Evolutionary conservation across 2,113 vertebrate genomes (phyloP).

Genomic region (Lasiurus cinereus): DNA sequence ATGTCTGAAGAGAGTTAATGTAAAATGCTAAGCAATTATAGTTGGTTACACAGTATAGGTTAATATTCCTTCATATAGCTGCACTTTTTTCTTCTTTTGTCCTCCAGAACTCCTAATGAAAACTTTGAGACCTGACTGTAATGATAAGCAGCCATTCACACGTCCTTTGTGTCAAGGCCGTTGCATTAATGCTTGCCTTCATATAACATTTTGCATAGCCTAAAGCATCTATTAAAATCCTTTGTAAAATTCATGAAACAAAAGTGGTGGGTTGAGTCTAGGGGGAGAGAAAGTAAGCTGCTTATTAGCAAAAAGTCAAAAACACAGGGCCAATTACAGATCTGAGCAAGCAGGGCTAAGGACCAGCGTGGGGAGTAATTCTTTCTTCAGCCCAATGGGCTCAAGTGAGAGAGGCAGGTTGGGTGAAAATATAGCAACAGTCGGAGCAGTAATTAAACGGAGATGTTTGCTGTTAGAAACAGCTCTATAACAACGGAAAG

Average conservation of each 20-base stretch:
- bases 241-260: constrained; percentile 99
- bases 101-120: constrained; percentile 98
- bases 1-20: constrained; percentile 93
- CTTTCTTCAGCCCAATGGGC: constrained; percentile 96
- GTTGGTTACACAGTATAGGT: constrained; percentile 97
- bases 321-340: constrained; percentile 99
- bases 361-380: constrained; percentile 98
- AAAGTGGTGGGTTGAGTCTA: constrained; percentile 99
- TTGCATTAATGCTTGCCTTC: constrained; percentile 96
- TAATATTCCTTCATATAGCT: constrained; percentile 98
- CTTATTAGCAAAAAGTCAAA: constrained; percentile 99
- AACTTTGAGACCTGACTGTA: constrained; percentile 98
- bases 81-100: constrained; percentile 92
- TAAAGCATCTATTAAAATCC: constrained; percentile 99
- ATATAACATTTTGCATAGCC: constrained; percentile 99
- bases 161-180: constrained; percentile 95
- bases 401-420: constrained; percentile 93
- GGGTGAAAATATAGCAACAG: constrained; percentile 93
- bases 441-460: constrained; percentile 98
- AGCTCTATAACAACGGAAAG: constrained; percentile 97
- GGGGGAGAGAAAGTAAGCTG: constrained; percentile 99
- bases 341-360: constrained; percentile 97
- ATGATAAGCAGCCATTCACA: constrained; percentile 99
- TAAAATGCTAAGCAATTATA: constrained; percentile 98
- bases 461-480: constrained; percentile 98